Conservation (phyloP, 2,888 invertebrate species). For the Drosophila prolongata region DNA sequence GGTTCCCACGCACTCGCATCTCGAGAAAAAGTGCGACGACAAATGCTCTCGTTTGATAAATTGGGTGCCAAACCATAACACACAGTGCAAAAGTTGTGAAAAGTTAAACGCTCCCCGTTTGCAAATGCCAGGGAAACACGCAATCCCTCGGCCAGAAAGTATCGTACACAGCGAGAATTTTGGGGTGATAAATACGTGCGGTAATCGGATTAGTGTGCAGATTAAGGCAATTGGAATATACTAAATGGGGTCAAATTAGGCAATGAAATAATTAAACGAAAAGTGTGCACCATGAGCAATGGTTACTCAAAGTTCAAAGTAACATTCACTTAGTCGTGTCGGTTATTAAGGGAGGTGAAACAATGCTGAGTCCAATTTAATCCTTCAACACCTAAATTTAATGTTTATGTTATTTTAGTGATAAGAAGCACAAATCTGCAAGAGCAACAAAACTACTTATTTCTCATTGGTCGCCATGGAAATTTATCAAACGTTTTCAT, state of each 20-base stretch:
- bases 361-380: background rate
- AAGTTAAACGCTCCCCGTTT: conserved; percentile 75
- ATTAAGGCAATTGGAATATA: conserved; percentile 17
- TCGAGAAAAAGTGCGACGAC: conserved; percentile 59
- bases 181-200: conserved; percentile 14
- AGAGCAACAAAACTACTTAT: no score
- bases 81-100: conserved; percentile 60
- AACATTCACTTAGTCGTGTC: background rate
- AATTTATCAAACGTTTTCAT: no score
- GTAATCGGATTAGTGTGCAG: conserved; percentile 25
- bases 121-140: conserved; percentile 72
- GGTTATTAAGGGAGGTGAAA: background rate
- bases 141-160: conserved; percentile 43
- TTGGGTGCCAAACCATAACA: conserved; percentile 79
- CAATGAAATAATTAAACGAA: conserved; percentile 14
- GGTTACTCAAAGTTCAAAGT: background rate
- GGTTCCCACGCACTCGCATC: conserved; percentile 77
- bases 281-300: background rate
- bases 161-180: conserved; percentile 29
- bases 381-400: background rate
- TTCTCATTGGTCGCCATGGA: no score
- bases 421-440: no score
- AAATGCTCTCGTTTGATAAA: conserved; percentile 66
- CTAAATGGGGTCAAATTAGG: conserved; percentile 24
- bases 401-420: no score